Evolutionary conservation across 1,140 invertebrate genomes (phyloP).

Genomic region (Palaemon carinicauda): DNA sequence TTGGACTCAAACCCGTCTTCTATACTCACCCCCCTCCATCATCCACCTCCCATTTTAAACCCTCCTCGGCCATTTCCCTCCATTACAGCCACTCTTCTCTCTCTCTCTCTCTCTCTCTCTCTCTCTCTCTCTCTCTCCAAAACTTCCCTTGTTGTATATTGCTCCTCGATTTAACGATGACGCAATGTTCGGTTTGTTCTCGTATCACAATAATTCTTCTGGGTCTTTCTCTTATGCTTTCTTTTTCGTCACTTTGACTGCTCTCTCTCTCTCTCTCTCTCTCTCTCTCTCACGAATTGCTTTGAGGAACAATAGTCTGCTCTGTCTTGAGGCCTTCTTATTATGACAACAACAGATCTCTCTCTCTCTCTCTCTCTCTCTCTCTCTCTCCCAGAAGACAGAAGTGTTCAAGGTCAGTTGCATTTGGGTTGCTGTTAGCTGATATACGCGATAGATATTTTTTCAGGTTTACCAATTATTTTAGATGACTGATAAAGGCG

Average conservation of each 20-base stretch:
- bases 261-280: conserved; percentile 16
- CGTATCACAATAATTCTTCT: no score
- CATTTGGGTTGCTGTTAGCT: no score
- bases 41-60: no score
- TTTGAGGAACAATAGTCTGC: background rate
- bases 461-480: no score
- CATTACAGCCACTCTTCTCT: background rate
- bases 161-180: background rate
- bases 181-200: no score
- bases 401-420: no score
- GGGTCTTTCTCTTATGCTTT: background rate
- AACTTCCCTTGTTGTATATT: background rate
- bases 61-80: background rate
- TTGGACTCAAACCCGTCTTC: background rate
- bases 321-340: background rate
- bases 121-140: background rate
- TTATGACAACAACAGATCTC: background rate
- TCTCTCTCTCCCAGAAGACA: background rate
- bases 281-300: background rate
- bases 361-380: background rate
- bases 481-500: no score
- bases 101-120: background rate
- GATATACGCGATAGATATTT: no score
- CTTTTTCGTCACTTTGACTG: no score
- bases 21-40: background rate